phyloP scores from a whole-genome alignment of 2,113 vertebrate species.

The Neolamprologus devosi region DNA sequence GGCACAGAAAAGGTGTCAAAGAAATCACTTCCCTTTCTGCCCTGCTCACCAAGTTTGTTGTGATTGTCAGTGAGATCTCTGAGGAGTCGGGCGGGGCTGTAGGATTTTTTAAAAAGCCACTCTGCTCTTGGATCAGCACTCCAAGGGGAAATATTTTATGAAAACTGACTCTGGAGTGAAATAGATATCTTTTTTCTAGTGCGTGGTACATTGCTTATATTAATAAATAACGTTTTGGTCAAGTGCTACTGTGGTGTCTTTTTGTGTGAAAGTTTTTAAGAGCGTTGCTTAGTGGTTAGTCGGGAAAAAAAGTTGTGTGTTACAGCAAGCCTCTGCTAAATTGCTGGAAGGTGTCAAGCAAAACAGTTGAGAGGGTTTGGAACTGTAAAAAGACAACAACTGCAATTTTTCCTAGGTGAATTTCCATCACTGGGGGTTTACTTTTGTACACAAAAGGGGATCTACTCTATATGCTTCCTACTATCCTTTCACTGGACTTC shows the following conservation, averaged over 20 bases:
- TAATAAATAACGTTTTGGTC: conserved; percentile 65
- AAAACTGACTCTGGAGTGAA: conserved; percentile 39
- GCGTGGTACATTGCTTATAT: conserved; percentile 59
- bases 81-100: not conserved
- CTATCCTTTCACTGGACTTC: not conserved
- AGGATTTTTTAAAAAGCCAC: not conserved
- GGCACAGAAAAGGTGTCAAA: not conserved
- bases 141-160: conserved; percentile 12
- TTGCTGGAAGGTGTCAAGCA: not conserved
- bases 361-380: not conserved
- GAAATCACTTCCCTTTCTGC: not conserved
- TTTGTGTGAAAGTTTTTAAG: not conserved
- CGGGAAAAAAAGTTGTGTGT: not conserved
- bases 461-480: not conserved
- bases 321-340: not conserved
- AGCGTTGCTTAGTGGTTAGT: not conserved
- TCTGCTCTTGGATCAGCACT: conserved; percentile 47
- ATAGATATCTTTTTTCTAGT: conserved; percentile 60
- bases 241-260: conserved; percentile 36
- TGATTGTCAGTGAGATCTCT: not conserved
- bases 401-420: not conserved
- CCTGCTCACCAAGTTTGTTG: not conserved
- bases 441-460: not conserved
- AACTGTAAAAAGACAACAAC: not conserved
- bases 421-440: not conserved